These are phyloP conservation scores for Zaprionus nigranus DNA, from an alignment of 1,140 invertebrate species.

Conservation along the genomic window DNA sequence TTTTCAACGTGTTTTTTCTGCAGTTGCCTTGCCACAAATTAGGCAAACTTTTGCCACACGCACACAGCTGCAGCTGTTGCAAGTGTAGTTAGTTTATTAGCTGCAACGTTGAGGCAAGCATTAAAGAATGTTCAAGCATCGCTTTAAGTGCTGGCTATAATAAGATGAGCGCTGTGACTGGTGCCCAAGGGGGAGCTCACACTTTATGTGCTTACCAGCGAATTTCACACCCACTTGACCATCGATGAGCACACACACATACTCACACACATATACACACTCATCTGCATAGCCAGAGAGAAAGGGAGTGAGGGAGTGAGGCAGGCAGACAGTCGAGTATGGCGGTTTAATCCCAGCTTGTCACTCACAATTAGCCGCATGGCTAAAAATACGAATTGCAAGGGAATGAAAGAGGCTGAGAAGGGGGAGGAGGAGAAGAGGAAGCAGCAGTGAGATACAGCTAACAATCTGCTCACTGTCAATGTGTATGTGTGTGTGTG, in stretches of 20 bases:
- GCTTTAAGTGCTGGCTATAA: constrained; percentile 22
- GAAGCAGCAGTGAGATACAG: background rate
- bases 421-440: background rate
- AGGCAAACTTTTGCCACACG: constrained; percentile 57
- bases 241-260: constrained; percentile 58
- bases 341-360: constrained; percentile 46
- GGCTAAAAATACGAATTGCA: constrained; percentile 71
- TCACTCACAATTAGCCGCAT: constrained; percentile 77
- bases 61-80: constrained; percentile 5
- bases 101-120: constrained; percentile 41
- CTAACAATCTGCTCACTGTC: constrained; percentile 44
- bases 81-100: constrained; percentile 62
- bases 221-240: constrained; percentile 76
- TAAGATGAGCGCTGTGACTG: constrained; percentile 21
- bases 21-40: constrained; percentile 56
- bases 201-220: constrained; percentile 44
- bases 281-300: constrained; percentile 31
- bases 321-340: constrained; percentile 15
- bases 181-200: background rate
- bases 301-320: background rate
- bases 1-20: constrained; percentile 8
- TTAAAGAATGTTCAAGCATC: constrained; percentile 16
- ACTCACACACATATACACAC: constrained; percentile 19
- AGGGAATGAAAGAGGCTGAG: background rate
- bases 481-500: constrained; percentile 45